Conservation (phyloP, 2,113 vertebrate species). For the Cephalophus harveyi region DNA sequence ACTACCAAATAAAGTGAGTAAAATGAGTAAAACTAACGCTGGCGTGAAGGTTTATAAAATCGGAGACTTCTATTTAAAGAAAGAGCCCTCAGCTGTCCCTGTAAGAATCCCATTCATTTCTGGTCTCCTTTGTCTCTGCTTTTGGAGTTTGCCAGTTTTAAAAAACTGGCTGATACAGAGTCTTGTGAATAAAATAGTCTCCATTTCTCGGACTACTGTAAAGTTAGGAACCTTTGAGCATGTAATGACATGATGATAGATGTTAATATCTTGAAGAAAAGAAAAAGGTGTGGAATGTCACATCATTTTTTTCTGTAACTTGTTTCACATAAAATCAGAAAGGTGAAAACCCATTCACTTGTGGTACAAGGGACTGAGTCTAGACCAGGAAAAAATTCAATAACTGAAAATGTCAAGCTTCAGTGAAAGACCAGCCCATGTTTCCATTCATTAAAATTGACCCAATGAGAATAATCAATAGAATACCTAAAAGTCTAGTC, state of each 20-base stretch:
- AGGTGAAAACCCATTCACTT: not conserved
- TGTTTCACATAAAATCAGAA: not conserved
- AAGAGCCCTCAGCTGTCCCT: not conserved
- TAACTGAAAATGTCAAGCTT: not conserved
- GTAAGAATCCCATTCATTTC: not conserved
- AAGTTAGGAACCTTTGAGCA: conserved; percentile 12
- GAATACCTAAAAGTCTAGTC: not conserved
- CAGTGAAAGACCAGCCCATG: not conserved
- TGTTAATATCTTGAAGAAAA: not conserved
- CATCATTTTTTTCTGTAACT: not conserved
- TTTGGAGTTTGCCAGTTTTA: not conserved
- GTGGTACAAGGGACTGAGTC: not conserved
- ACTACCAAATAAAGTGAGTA: not conserved
- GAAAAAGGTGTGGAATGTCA: not conserved
- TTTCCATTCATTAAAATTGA: not conserved
- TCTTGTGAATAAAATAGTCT: not conserved
- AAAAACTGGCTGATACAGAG: not conserved
- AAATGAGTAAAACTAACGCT: conserved; percentile 9
- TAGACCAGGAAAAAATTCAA: not conserved
- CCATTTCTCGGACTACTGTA: not conserved
- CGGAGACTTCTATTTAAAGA: not conserved
- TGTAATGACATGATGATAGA: not conserved
- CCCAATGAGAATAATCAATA: not conserved
- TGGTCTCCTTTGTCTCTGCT: not conserved
- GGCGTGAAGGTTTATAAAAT: not conserved